Evolutionary conservation across 2,888 invertebrate species (phyloP).

Genomic region (Diarsia rubi): DNA sequence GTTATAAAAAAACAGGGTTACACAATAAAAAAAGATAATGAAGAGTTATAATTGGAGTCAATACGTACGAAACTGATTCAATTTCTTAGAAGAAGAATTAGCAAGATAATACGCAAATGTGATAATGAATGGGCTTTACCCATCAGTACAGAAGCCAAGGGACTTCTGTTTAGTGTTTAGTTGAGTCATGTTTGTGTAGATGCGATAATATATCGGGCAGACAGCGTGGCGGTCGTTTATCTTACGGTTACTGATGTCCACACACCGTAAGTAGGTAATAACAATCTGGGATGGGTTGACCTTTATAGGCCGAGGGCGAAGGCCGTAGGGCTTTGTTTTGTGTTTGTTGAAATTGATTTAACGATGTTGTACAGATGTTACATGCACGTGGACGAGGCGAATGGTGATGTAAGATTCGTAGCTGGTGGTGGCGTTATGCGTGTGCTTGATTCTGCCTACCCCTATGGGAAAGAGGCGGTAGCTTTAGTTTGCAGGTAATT

Average conservation of each 20-base stretch:
- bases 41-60: background rate
- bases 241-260: background rate
- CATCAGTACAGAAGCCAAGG: background rate
- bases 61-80: background rate
- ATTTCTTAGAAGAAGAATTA: background rate
- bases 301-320: conserved; percentile 10
- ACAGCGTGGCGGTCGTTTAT: conserved; percentile 44
- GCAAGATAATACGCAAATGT: background rate
- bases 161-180: background rate
- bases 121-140: conserved; percentile 22
- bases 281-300: conserved; percentile 11
- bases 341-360: background rate
- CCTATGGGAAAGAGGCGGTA: background rate
- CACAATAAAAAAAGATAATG: background rate
- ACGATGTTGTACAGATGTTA: background rate
- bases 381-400: background rate
- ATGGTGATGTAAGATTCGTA: background rate
- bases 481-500: background rate
- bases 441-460: background rate
- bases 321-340: background rate
- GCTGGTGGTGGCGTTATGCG: background rate
- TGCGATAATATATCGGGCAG: conserved; percentile 33
- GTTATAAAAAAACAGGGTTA: background rate
- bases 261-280: background rate
- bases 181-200: conserved; percentile 45